Base-by-base conservation (phyloP, 2,797 vertebrate genomes). In the Eremophila alpestris region DNA sequence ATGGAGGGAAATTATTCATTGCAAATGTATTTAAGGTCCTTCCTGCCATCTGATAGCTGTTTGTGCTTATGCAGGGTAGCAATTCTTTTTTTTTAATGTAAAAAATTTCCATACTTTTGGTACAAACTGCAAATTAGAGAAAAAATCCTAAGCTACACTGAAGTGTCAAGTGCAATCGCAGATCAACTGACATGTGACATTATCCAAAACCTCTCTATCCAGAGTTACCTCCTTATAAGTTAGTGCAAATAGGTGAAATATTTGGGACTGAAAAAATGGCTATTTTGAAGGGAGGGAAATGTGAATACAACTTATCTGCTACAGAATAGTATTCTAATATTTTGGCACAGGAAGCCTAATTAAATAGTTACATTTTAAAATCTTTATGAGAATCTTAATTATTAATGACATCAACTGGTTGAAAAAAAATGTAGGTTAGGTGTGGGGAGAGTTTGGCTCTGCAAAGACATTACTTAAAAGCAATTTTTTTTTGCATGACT, bases 291-390 rank as follows among this genome's bases (percentile, higher is more conserved):
- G 13, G 41, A 76, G 3, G 10, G 63, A 76, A 48, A 84, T 62
- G 46, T 78, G n/a, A 40, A 34, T 27, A 29, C 23, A 75, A 54
- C 4, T 13, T 27, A 52, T 60, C 69, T 90, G 68, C 29, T 80
- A 36, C 41, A 79, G 45, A 81, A 89, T 38, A 20, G n/a, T 17
- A 64, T 93, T 95, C 38, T 77, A 26, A 88, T 92, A 21, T 36
- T 83, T 88, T 90, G 71, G 64, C 56, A n/a, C 0, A 0, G 26
- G 80, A 87, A 89, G 60, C n/a, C 18, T 90, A 78, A 92, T 95
- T 89, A 93, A 96, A 83, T 89, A n/a, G 82, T 67, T 92, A 41
- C 30, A 63, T 52, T 90, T 95, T 95, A 38, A 94, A 95, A 95
- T 93, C 70, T 83, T 93, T 83, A 87, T 68, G 89, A 86, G 75